phyloP scores from a whole-genome alignment of 2,797 vertebrate genomes.

The Acanthurus leucopareius region DNA sequence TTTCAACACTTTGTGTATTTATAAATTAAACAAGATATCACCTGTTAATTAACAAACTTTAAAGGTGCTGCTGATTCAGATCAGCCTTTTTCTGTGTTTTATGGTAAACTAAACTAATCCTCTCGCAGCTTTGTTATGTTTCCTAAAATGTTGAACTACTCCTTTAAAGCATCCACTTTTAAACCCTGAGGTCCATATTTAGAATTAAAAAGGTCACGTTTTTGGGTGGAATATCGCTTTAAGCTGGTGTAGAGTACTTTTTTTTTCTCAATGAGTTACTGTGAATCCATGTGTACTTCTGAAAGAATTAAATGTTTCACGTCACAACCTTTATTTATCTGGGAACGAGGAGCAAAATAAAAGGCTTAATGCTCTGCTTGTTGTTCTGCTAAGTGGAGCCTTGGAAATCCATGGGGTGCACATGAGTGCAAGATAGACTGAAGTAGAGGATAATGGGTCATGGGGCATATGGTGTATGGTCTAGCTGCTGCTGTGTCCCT shows the following conservation, averaged over 20 bases:
- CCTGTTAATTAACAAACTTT: neutral
- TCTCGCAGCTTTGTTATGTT: neutral
- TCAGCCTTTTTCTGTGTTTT: neutral
- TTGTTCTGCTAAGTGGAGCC: conserved; percentile 39
- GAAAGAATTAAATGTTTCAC: conserved; percentile 9
- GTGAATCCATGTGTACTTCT: conserved; percentile 11
- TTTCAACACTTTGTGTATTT: too few species aligned
- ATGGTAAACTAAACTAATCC: neutral
- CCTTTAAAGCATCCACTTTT: conserved; percentile 6
- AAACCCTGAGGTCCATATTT: conserved; percentile 21
- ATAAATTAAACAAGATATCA: neutral
- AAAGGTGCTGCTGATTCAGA: neutral
- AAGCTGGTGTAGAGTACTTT: neutral
- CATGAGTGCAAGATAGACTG: conserved; percentile 39
- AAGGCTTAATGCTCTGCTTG: conserved; percentile 47
- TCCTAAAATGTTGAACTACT: conserved; percentile 1
- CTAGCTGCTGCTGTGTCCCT: conserved; percentile 56
- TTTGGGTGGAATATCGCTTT: conserved; percentile 2
- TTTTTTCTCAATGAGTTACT: conserved; percentile 20
- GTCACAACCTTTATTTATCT: conserved; percentile 21
- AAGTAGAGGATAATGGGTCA: conserved; percentile 62
- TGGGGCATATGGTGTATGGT: conserved; percentile 68
- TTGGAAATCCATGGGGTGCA: conserved; percentile 53
- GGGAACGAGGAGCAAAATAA: conserved; percentile 37
- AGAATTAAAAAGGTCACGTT: conserved; percentile 5